A percentile compares a stretch with the other conserved stretches of the same genome.
These are phyloP conservation scores for Drosophila flavopinicola DNA, from an alignment of 2,888 invertebrate genomes.

Conservation along the genomic window DNA sequence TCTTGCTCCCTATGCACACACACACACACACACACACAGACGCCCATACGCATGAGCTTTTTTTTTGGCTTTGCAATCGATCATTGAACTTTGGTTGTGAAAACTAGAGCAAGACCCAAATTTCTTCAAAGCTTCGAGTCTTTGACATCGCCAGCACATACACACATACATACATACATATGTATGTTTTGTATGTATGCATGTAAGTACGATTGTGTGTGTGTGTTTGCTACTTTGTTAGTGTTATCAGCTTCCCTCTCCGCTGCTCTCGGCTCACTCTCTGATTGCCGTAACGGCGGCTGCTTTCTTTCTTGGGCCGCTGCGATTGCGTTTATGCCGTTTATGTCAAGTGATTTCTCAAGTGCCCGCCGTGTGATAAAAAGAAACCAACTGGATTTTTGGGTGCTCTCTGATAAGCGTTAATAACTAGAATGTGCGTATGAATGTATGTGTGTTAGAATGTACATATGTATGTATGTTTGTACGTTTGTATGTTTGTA, in stretches of 20 bases:
- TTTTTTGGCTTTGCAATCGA: conserved; percentile 75
- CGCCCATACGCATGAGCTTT: conserved; percentile 39
- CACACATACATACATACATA: not conserved
- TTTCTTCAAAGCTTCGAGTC: conserved; percentile 67
- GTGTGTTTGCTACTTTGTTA: conserved; percentile 19
- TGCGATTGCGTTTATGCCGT: conserved; percentile 44
- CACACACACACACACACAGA: conserved; percentile 22
- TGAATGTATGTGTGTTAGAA: no score
- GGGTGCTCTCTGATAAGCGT: conserved; percentile 47
- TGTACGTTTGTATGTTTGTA: not conserved
- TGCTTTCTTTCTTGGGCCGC: conserved; percentile 62
- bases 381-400: conserved; percentile 38
- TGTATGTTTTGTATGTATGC: not conserved
- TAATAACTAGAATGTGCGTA: conserved; percentile 26
- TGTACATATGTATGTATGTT: not conserved
- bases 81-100: conserved; percentile 81
- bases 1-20: conserved; percentile 4
- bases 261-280: conserved; percentile 39
- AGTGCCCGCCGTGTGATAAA: conserved; percentile 38
- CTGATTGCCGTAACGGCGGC: conserved; percentile 8
- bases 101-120: conserved; percentile 82
- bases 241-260: conserved; percentile 60
- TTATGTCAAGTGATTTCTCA: conserved; percentile 64
- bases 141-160: conserved; percentile 31
- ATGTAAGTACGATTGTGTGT: not conserved